Base-by-base conservation (phyloP, 2,888 invertebrate species). In the Mimas tiliae region DNA sequence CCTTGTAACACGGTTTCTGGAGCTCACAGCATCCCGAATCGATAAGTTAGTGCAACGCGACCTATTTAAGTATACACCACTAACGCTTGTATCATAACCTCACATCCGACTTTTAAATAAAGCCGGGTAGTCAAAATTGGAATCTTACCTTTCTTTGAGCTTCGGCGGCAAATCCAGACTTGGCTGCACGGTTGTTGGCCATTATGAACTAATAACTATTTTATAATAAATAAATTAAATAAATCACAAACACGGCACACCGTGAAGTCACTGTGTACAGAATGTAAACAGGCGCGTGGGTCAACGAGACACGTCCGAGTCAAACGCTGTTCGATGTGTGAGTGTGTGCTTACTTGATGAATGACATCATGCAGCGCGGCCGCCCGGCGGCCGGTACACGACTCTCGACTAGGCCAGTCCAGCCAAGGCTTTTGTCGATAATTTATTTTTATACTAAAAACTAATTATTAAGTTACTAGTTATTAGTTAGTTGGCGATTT, bases 81-180 rank as follows among this genome's bases (percentile, higher is more conserved):
- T 76, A 72, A 74, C 73, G 67, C 53, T 69, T 21, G 55, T 45
- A n/a, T 50, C 42, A 47, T 63, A 45, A 62, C 38, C 58, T 48
- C 34, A 11, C n/a, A 27, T 48, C 21, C 51, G 70, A 72, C 81
- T 72, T 72, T 70, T 65, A 52, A 69, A 81, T 70, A 68, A 67
- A 63, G 80, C 72, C 78, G 82, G 74, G 38, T 72, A 76, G 76
- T 69, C 69, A 70, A 73, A 68, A 68, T 71, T 69, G 70, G 48
- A 73, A 19, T 19, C 95, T 95, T 91, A 98, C 98, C 96, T 98
- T 98, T 87, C 97, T 95, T 93, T 98, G 98, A 65, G 98, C 98
- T 90, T 98, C 98, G 68, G 98, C 98, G 79, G 98, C 98, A 94
- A 98, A 98, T 96, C 98, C 98, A 84, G 97, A 97, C 91, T 98